Evolutionary conservation across 2,888 invertebrate species (phyloP).

Genomic region (Hybos culiciformis): DNA sequence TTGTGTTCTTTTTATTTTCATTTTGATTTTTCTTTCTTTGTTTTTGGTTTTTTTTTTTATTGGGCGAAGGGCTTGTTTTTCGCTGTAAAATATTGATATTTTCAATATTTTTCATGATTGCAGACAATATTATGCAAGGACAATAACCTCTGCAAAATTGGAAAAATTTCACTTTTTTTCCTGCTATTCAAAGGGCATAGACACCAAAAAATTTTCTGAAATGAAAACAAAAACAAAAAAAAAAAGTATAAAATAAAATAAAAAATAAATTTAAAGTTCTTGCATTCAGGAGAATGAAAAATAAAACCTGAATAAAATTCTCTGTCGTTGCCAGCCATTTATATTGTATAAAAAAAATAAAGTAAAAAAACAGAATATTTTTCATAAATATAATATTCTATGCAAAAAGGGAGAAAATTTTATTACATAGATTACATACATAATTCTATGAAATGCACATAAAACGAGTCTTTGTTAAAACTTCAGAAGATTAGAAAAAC

Average conservation of each 20-base stretch:
- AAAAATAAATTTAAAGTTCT: background rate
- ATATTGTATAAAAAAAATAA: background rate
- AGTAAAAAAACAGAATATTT: background rate
- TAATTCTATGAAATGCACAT: no score
- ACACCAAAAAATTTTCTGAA: background rate
- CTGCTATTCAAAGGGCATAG: background rate
- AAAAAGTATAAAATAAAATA: background rate
- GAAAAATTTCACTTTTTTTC: conserved; percentile 3
- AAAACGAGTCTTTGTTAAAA: no score
- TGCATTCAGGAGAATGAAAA: background rate
- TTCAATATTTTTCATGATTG: no score
- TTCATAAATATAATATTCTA: no score
- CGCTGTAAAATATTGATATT: no score
- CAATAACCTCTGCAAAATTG: background rate
- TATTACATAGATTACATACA: no score
- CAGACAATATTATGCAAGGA: no score
- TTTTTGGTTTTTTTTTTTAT: background rate
- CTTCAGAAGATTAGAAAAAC: no score
- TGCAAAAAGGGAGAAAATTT: no score
- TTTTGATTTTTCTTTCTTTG: background rate
- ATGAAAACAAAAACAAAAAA: background rate
- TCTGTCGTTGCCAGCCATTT: background rate
- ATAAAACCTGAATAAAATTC: no score
- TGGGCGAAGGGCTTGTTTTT: no score
- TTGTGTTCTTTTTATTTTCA: no score